A percentile compares a stretch with the other conserved stretches of the same genome.
Conservation (phyloP, 2,113 vertebrate genomes). For the Forbesichthys papilliferus region DNA sequence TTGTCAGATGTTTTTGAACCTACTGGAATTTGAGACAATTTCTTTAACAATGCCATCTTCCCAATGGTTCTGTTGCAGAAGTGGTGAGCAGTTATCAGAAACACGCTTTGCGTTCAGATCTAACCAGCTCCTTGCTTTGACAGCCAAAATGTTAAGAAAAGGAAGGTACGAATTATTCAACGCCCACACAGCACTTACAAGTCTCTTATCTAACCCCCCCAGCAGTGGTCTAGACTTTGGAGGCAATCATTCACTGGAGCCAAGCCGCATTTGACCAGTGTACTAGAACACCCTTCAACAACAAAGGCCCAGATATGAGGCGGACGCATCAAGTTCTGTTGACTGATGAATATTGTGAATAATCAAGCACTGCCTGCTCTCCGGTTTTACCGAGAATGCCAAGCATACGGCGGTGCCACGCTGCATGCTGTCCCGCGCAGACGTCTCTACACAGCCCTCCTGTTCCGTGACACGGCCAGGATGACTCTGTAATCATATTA, state of each 20-base stretch:
- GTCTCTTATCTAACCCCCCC: conserved; percentile 53
- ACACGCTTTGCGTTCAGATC: conserved; percentile 26
- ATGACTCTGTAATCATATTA: conserved; percentile 75
- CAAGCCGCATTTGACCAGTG: conserved; percentile 45
- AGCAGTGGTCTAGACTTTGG: conserved; percentile 10
- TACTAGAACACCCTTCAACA: conserved; percentile 3
- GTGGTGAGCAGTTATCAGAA: conserved; percentile 16
- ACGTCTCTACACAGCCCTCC: conserved; percentile 33
- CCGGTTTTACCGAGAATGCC: too few relatives aligned
- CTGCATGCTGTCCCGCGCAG: conserved; percentile 43
- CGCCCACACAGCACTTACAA: conserved; percentile 55
- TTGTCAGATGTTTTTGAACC: conserved; percentile 21
- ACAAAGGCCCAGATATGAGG: conserved; percentile 9
- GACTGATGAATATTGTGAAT: conserved; percentile 7
- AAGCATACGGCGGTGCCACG: background rate
- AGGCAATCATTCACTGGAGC: conserved; percentile 43
- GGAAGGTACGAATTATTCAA: conserved; percentile 60
- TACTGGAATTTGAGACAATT: conserved; percentile 11
- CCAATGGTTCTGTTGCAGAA: background rate
- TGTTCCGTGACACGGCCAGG: conserved; percentile 44
- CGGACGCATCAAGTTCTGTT: conserved; percentile 7
- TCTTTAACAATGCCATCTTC: conserved; percentile 25
- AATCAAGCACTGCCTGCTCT: background rate
- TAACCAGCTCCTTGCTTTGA: conserved; percentile 50
- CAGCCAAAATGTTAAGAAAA: conserved; percentile 46